Base-by-base conservation (phyloP, 2,113 vertebrate genomes). In the Vidua macroura region DNA sequence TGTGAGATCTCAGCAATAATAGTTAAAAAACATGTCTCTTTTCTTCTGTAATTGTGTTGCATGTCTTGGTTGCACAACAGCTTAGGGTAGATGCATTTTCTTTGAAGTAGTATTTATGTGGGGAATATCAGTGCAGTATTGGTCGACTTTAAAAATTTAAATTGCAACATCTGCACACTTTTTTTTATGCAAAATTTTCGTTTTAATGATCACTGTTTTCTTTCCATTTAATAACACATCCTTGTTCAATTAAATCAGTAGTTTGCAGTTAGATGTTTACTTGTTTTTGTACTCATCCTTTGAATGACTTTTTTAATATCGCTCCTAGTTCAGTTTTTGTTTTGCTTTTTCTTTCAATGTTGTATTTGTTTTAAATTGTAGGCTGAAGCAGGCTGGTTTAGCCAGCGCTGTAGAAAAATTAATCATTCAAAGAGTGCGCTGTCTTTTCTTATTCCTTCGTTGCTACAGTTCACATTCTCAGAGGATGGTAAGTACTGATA, bases 371-470 rank as follows among this genome's bases (percentile, higher is more conserved):
- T 95, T 59, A 63, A 91, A 94, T 89, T 96, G 11, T 70, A 99
- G 98, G 99, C 99, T 7, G 99, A 99, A 96, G 99, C 99, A 12
- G 99, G 99, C 55, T 99, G 99, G 99, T 99, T 99, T 94, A 99
- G 98, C 91, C 99, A 99, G 83, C 98, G 99, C 49, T 99, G 99
- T 94, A 97, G 98, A 87, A 99, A 99, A 97, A 99, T 99, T 86
- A 99, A 99, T 97, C 99, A 99, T 96, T 99, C 99, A 15, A 99
- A 99, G 97, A 99, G 99, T 33, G 81, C 98, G 0, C 97, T 99
- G 74, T 99, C 99, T 85, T 99, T 99, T 94, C 99, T 99, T 44
- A 76, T 99, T 85, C 99, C 99, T 31, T 99, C 99, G 0, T 97
- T 99, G 83, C 98, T 99, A 15, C 99, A 99, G 81, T 99, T 99